Evolutionary conservation across 2,888 invertebrate genomes (phyloP).

Genomic region (Mythimna pallens): DNA sequence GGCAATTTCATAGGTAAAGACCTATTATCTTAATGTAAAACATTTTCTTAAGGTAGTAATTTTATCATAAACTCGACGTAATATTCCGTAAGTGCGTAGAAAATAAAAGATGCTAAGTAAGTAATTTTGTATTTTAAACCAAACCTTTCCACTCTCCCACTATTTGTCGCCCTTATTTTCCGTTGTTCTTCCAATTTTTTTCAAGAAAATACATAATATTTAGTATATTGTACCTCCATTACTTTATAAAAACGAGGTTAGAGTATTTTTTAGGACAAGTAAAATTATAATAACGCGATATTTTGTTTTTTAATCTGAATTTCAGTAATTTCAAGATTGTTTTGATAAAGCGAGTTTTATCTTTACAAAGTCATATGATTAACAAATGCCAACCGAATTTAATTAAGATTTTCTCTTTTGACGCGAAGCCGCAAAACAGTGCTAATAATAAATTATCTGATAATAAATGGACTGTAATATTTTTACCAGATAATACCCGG

Average conservation of each 20-base stretch:
- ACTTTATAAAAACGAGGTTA: background rate
- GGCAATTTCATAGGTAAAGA: too few relatives aligned
- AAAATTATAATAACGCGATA: background rate
- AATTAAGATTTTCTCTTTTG: background rate
- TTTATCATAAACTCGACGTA: background rate
- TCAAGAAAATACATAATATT: background rate
- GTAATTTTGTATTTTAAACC: background rate
- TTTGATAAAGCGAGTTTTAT: background rate
- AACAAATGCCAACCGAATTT: background rate
- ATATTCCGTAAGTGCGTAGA: background rate
- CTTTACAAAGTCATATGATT: background rate
- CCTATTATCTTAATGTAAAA: too few relatives aligned
- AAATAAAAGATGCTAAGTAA: background rate
- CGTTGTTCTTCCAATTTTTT: background rate
- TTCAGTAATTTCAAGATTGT: background rate
- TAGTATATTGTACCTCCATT: background rate
- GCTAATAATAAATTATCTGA: background rate
- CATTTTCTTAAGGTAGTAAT: background rate
- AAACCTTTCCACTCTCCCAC: background rate
- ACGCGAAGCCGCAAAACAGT: too few relatives aligned
- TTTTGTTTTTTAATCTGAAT: background rate
- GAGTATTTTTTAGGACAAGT: background rate
- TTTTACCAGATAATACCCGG: background rate
- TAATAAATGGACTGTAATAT: background rate
- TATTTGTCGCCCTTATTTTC: background rate